Evolutionary conservation across 2,113 vertebrate species (phyloP), one percentile per base, ranked within the genome.

Genomic region (Pterophyllum scalare): DNA sequence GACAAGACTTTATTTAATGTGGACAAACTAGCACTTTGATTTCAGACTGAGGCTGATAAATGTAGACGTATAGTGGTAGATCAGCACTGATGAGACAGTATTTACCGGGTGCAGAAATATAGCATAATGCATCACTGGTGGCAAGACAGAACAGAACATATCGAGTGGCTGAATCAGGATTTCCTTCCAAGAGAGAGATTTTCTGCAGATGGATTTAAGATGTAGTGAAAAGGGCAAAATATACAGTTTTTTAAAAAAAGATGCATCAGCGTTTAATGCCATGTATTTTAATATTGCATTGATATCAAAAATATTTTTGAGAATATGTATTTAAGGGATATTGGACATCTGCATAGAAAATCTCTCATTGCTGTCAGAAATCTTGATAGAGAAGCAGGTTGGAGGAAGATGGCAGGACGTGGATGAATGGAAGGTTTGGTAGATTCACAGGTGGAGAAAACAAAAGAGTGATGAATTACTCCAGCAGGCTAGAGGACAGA

Each of bases 131-230:
- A 83, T 88, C 90, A 87, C 59, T 4, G 62, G 3, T 3, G 46
- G 12, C 84, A 54, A 35, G 80, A 83, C 85, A 79, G 82, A 79
- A 38, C 15, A 19, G 72, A 22, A n/a, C 28, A 22, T 58, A 80
- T 70, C 26, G 85, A 91, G 83, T 6, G 78, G 85, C 90, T 88
- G 87, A 87, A 81, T 89, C 85, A 87, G 91, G 89, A 74, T 72
- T 78, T 81, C 46, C 14, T 28, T 86, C 49, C 58, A 26, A n/a
- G 61, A 82, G 60, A 61, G 33, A 77, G 74, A 33, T 52, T 84
- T 89, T 62, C 80, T 77, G 57, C 2, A 56, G 75, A 19, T 5
- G 60, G 81, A 89, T 88, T 86, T 77, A 88, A 56, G 72, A 54
- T 5, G 33, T 35, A 20, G 6, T 26, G 17, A 81, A 74, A 77